Base-by-base conservation (phyloP, 2,888 invertebrate species). In the Stenoptilia bipunctidactyla region DNA sequence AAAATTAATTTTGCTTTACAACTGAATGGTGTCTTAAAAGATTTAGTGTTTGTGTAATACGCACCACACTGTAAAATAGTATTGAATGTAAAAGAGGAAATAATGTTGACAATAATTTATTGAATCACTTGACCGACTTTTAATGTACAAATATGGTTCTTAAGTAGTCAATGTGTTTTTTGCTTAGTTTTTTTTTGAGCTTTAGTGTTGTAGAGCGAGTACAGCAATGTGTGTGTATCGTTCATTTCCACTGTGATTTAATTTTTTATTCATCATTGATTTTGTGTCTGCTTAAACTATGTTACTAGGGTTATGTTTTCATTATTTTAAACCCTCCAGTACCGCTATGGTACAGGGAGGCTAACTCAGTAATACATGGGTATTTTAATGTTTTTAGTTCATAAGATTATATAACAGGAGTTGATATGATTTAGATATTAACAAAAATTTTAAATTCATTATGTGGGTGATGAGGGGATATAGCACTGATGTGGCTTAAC, bases 391-490 rank as follows among this genome's bases (percentile, higher is more conserved):
- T 70, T 71, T 67, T 66, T 65, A 73, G 69, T 56, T 51, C 56
- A 47, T 66, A 71, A 60, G 59, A 64, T 72, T 69, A 73, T 67
- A 63, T 59, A 51, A 55, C 50, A 55, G 68, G 62, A 67, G 68
- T 58, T 57, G 56, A 56, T 56, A 70, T 62, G 61, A 68, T 74
- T 80, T 76, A 79, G 71, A 70, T 65, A 34, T 13, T 34, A 34
- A 34, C 34, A 20, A 20, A n/a, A 34, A 69, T 72, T 72, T 73
- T 68, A 69, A 66, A 68, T 72, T 64, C 56, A 64, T 59, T 67
- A 68, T 62, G 63, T 71, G 76, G 83, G 76, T 72, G 59, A 66
- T 66, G 62, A 63, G 64, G 76, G 79, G 72, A 30, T 30, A 65
- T 60, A 66, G 70, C 67, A 68, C 62, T 62, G 66, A 67, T 65